phyloP scores from a whole-genome alignment of 1,140 invertebrate species.

The Bombus sibiricus region DNA sequence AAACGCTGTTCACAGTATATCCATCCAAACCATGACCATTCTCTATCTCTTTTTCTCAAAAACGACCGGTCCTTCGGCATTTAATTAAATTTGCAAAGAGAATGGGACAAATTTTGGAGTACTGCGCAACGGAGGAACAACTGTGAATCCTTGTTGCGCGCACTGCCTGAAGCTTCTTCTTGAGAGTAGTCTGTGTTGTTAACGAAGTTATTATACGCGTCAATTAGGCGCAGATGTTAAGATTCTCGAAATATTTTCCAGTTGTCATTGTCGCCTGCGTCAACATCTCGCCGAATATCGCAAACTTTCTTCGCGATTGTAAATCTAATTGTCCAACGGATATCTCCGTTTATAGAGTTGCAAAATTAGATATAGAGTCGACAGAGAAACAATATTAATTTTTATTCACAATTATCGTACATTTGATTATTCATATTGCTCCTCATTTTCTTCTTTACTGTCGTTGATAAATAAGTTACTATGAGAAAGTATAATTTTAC shows the following conservation, averaged over 20 bases:
- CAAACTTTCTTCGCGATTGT: not conserved
- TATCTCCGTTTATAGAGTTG: not conserved
- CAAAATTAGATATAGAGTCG: not conserved
- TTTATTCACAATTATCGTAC: no score
- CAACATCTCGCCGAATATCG: not conserved
- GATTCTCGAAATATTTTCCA: not conserved
- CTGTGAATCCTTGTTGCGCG: not conserved
- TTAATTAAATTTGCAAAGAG: conserved; percentile 5
- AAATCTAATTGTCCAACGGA: no score
- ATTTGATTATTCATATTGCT: no score
- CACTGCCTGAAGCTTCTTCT: conserved; percentile 2
- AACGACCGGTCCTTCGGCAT: not conserved
- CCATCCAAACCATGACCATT: not conserved
- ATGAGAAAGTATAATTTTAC: no score
- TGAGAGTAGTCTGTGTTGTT: not conserved
- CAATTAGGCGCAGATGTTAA: not conserved
- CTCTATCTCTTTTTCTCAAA: not conserved
- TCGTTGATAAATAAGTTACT: no score
- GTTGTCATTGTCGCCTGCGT: not conserved
- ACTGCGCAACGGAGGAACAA: not conserved
- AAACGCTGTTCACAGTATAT: no score
- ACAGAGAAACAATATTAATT: no score
- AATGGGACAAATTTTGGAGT: not conserved
- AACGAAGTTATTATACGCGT: conserved; percentile 28
- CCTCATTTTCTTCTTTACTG: no score